These are phyloP conservation scores for Goniozus legneri DNA, from an alignment of 1,140 invertebrate species.

Conservation along the genomic window DNA sequence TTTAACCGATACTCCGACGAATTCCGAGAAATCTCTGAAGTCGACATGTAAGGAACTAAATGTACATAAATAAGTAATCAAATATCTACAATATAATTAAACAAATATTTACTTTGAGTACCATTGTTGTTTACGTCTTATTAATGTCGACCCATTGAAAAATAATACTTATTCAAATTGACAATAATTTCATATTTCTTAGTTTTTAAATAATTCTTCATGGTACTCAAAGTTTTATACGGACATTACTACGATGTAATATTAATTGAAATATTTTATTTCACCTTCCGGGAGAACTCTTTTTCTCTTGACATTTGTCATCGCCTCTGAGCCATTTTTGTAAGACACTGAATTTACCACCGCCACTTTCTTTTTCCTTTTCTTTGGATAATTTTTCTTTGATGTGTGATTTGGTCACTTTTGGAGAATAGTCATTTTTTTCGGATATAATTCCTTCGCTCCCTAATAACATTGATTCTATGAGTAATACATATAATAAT, in stretches of 20 bases:
- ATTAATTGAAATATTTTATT: slow-evolving; percentile 8
- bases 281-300: slow-evolving; percentile 50
- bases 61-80: not conserved
- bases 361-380: slow-evolving; percentile 50
- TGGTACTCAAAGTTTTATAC: too few relatives aligned
- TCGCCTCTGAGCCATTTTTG: slow-evolving; percentile 72
- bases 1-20: slow-evolving; percentile 73
- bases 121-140: too few relatives aligned
- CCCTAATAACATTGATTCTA: slow-evolving; percentile 29
- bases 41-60: slow-evolving; percentile 1
- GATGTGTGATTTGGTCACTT: slow-evolving; percentile 34
- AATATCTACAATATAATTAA: not conserved
- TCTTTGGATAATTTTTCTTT: slow-evolving; percentile 41
- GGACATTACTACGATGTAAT: too few relatives aligned
- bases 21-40: slow-evolving; percentile 61
- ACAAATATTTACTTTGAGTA: too few relatives aligned
- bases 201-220: too few relatives aligned
- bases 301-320: slow-evolving; percentile 49
- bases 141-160: too few relatives aligned
- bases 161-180: too few relatives aligned
- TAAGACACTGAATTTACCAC: slow-evolving; percentile 62
- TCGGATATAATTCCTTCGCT: slow-evolving; percentile 30
- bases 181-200: too few relatives aligned
- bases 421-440: slow-evolving; percentile 35
- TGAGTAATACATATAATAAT: not conserved